Base-by-base conservation (phyloP, 2,797 vertebrate genomes). In the Tangara arthus region DNA sequence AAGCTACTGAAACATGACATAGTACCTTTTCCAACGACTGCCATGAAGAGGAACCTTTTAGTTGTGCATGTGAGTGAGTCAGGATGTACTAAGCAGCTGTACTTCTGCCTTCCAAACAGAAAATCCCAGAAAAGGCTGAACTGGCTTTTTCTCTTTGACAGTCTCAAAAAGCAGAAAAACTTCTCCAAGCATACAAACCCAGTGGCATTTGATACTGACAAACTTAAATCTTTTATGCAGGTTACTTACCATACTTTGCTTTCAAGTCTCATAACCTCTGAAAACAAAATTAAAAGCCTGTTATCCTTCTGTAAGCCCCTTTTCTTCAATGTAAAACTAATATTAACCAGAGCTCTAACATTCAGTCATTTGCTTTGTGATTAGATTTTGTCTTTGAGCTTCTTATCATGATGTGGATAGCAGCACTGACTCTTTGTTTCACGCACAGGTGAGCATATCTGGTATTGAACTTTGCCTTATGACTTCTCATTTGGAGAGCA, bases 401-500 rank as follows among this genome's bases (percentile, higher is more conserved):
- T 60, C 3, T 42, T 39, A 42, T 2, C 0, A 0, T 23, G 16
- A 11, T 63, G 34, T 65, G 23, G 37, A 13, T 46, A 21, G 22
- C 76, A 76, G 81, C 3, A 2, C 23, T 82, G 34, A 26, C 20
- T 63, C 59, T 81, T 55, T 79, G 30, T 92, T 95, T 81, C 32
- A 76, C 2, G 42, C 35, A 8, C 92, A 99, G 99, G 99, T 98
- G 71, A 98, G 71, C 42, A 82, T 99, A 61, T 98, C 95, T 61
- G 98, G 98, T 47, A 98, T 98, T 87, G 98, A 98, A 69, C 66
- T 99, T 56, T 99, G 97, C 80, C 97, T 99, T 87, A 99, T 99
- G 98, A 99, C 99, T 4, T 99, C 99, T 27, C 99, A 99, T 96
- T 96, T 99, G 76, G 99, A 99, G 93, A 99, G 99, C 97, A 99